Evolutionary conservation across 2,113 vertebrate species (phyloP).

Genomic region (Symphodus melops): DNA sequence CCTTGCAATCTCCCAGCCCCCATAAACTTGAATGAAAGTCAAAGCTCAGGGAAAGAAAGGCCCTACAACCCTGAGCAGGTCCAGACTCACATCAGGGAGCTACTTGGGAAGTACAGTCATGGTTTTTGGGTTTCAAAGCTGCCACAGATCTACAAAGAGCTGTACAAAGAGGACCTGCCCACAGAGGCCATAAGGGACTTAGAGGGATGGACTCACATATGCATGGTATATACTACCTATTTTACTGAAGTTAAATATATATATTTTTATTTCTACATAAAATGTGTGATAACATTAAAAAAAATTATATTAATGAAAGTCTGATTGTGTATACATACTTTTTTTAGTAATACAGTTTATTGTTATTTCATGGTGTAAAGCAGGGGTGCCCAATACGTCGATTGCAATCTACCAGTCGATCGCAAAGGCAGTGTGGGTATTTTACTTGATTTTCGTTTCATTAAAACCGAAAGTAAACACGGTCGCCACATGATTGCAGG

Average conservation of each 20-base stretch:
- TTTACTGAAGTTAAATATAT: background rate
- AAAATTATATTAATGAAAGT: too few species aligned
- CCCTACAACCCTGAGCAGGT: constrained; percentile 82
- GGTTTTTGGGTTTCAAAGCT: constrained; percentile 92
- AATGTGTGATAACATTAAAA: too few species aligned
- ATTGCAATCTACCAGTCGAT: too few species aligned
- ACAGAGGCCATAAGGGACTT: constrained; percentile 85
- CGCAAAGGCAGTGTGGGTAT: too few species aligned
- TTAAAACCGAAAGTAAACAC: too few species aligned
- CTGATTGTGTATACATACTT: too few species aligned
- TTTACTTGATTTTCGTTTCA: too few species aligned
- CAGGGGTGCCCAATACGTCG: too few species aligned
- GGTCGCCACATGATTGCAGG: too few species aligned
- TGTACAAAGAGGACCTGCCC: constrained; percentile 89
- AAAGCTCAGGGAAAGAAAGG: constrained; percentile 56
- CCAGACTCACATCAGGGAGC: constrained; percentile 88
- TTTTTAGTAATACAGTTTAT: too few species aligned
- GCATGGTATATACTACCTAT: constrained; percentile 81
- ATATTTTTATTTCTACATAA: too few species aligned
- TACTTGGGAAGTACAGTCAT: constrained; percentile 88
- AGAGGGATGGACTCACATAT: constrained; percentile 90
- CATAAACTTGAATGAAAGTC: constrained; percentile 69
- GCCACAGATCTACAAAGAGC: constrained; percentile 90
- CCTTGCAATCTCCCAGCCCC: constrained; percentile 53
- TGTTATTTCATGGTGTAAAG: background rate